These are phyloP conservation scores for Brachyrhaphis roseni DNA, from an alignment of 2,797 vertebrate species.

Conservation along the genomic window DNA sequence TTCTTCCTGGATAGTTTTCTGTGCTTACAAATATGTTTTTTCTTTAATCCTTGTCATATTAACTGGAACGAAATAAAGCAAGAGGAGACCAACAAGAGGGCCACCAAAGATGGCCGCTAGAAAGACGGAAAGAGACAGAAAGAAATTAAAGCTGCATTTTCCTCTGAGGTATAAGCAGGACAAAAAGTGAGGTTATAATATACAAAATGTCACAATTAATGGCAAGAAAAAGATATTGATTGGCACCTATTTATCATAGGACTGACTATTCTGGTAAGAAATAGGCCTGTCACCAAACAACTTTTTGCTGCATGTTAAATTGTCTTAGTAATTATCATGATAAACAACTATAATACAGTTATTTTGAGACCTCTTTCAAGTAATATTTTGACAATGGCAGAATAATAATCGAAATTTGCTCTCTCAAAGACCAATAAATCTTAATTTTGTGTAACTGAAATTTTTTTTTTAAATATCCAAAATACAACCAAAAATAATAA, in stretches of 20 bases:
- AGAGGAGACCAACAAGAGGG: not conserved
- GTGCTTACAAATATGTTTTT: not conserved
- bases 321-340: too few species aligned
- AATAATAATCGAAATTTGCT: too few species aligned
- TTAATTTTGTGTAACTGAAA: too few species aligned
- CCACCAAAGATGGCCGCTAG: not conserved
- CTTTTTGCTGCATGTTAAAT: too few species aligned
- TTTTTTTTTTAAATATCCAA: too few species aligned
- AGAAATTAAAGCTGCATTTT: not conserved
- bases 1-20: not conserved
- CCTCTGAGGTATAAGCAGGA: not conserved
- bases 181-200: not conserved
- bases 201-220: not conserved
- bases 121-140: not conserved
- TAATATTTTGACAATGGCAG: too few species aligned
- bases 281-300: too few species aligned
- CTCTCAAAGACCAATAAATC: too few species aligned
- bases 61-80: constrained; percentile 1
- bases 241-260: not conserved
- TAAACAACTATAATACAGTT: too few species aligned
- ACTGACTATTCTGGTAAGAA: not conserved
- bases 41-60: not conserved
- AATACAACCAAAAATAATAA: too few species aligned
- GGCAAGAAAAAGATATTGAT: not conserved
- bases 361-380: too few species aligned